A percentile compares a stretch with the other conserved stretches of the same genome.
phyloP scores from a whole-genome alignment of 1,140 invertebrate species.

The Leptestheria dahalacensis region DNA sequence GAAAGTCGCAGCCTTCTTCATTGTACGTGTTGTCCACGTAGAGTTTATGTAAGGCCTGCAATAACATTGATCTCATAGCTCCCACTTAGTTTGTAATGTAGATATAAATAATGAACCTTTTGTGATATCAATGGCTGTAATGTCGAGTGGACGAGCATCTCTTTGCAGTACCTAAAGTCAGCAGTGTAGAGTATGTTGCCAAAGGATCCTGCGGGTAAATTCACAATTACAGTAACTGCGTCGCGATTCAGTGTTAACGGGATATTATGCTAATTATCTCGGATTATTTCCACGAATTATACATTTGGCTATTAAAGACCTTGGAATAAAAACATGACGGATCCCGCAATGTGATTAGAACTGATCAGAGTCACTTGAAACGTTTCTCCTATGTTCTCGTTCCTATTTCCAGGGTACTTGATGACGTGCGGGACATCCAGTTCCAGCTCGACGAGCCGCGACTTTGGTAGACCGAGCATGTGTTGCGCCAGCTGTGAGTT shows the following conservation, averaged over 20 bases:
- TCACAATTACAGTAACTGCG: neutral
- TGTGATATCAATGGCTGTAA: conserved; percentile 2
- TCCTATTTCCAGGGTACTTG: neutral
- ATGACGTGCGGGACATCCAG: neutral
- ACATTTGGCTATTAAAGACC: no score
- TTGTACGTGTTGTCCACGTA: conserved; percentile 6
- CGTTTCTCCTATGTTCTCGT: neutral
- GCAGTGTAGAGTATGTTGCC: neutral
- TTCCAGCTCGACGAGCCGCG: neutral
- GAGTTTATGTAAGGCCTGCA: neutral
- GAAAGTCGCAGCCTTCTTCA: neutral
- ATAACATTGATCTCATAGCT: neutral
- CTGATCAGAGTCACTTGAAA: neutral
- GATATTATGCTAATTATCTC: no score
- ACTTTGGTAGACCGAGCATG: neutral
- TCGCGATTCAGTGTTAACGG: no score
- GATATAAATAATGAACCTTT: neutral
- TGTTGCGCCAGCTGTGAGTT: neutral
- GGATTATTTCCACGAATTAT: no score
- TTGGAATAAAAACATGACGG: conserved; percentile 5
- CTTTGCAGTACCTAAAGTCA: neutral
- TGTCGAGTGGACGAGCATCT: neutral
- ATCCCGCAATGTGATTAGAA: conserved; percentile 9
- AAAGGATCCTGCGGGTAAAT: neutral
- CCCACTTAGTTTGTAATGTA: neutral